Conservation (phyloP, 2,888 invertebrate species). For the Malachius bipustulatus region DNA sequence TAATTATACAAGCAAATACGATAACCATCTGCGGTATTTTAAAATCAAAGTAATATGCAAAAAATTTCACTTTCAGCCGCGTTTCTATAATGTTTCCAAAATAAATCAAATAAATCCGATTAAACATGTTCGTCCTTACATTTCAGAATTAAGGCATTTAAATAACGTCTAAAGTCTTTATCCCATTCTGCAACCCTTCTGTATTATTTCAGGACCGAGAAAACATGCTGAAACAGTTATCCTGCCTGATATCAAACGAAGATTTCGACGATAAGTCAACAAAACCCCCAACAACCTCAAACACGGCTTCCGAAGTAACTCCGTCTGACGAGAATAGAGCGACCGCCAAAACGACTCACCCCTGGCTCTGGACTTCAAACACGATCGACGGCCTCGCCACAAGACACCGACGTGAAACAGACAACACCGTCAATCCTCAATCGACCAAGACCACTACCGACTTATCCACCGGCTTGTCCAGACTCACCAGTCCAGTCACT, state of each 20-base stretch:
- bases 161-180: too few species aligned
- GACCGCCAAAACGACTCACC: conserved; percentile 24
- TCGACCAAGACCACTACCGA: conserved; percentile 25
- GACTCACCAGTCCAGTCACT: background rate
- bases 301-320: conserved; percentile 13
- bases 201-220: conserved; percentile 44
- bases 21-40: too few species aligned
- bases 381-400: conserved; percentile 34
- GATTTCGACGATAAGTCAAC: conserved; percentile 28
- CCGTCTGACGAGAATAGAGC: conserved; percentile 18
- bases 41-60: too few species aligned
- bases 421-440: conserved; percentile 29
- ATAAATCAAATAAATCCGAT: too few species aligned
- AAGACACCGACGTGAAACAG: conserved; percentile 36
- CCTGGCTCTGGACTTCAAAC: conserved; percentile 35
- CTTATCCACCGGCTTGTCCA: conserved; percentile 11
- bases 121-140: too few species aligned
- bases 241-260: conserved; percentile 44
- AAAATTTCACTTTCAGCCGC: too few species aligned
- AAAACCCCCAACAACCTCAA: conserved; percentile 14
- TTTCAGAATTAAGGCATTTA: too few species aligned
- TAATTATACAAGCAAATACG: too few species aligned
- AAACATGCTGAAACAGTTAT: conserved; percentile 46
- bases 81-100: too few species aligned
- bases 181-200: background rate